phyloP scores from a whole-genome alignment of 1,140 invertebrate genomes.

The Melanaphis sacchari region DNA sequence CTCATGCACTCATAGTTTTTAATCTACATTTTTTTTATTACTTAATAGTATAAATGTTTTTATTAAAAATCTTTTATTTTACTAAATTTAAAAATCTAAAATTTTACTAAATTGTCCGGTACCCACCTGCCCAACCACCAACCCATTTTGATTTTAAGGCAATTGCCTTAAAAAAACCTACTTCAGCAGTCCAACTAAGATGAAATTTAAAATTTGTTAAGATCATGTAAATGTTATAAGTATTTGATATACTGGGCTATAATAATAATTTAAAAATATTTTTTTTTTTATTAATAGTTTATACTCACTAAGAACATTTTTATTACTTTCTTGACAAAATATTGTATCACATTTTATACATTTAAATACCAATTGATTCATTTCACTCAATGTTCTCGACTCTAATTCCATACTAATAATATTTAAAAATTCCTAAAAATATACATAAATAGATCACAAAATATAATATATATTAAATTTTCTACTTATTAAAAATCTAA shows the following conservation, averaged over 20 bases:
- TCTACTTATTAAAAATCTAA: not conserved
- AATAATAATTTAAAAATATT: not conserved
- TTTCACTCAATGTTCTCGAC: conserved; percentile 66
- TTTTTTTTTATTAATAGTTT: not conserved
- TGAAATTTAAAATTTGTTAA: no score
- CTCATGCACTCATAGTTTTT: no score
- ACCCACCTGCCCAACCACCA: no score
- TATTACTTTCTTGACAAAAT: conserved; percentile 66
- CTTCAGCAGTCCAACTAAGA: no score
- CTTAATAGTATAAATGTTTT: no score
- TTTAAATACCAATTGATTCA: conserved; percentile 67
- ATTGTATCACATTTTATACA: conserved; percentile 72
- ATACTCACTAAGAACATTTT: conserved; percentile 42
- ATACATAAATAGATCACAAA: not conserved
- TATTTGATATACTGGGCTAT: not conserved
- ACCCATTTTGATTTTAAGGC: no score
- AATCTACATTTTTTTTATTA: no score
- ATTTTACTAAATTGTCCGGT: no score
- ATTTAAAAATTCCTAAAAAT: conserved; percentile 66
- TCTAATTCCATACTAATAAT: conserved; percentile 66
- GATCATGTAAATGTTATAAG: no score
- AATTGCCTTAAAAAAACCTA: no score
- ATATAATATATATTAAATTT: not conserved
- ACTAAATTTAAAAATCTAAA: no score
- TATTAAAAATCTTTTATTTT: no score